Evolutionary conservation across 2,888 invertebrate genomes (phyloP).

Genomic region (Agrotis ipsilon): DNA sequence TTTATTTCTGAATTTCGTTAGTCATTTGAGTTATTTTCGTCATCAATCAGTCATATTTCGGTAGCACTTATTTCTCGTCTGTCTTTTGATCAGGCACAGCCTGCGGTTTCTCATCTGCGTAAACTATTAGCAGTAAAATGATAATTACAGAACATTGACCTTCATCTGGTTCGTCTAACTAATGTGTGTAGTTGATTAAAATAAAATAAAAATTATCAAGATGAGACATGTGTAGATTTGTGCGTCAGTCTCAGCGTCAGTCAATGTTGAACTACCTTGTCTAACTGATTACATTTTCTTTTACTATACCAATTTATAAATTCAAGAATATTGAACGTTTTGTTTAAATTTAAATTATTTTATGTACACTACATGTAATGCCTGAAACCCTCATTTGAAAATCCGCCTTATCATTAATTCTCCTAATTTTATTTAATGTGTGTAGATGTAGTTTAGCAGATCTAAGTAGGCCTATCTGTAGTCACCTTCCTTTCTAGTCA

Average conservation of each 20-base stretch:
- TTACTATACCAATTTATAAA: not conserved
- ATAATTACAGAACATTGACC: constrained; percentile 55
- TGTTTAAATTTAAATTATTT: too few species aligned
- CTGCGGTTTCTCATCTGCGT: constrained; percentile 32
- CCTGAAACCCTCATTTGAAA: not conserved
- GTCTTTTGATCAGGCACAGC: constrained; percentile 54
- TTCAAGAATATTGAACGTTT: not conserved
- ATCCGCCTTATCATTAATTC: not conserved
- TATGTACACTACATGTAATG: not conserved
- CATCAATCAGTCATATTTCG: constrained; percentile 47
- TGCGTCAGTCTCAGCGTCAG: constrained; percentile 25
- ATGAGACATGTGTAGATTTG: constrained; percentile 8
- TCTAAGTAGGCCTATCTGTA: not conserved
- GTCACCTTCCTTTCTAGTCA: too few species aligned
- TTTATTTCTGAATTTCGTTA: constrained; percentile 59
- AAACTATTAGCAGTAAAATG: constrained; percentile 42
- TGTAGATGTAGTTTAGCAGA: not conserved
- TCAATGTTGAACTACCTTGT: not conserved
- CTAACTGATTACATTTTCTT: not conserved
- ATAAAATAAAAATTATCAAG: constrained; percentile 39
- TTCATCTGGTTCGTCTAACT: constrained; percentile 35
- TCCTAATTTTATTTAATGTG: not conserved
- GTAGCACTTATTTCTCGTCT: constrained; percentile 49
- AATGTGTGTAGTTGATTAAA: constrained; percentile 39
- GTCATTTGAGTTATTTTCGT: constrained; percentile 55